Base-by-base conservation (phyloP, 2,888 invertebrate genomes). In the Amiota minor region DNA sequence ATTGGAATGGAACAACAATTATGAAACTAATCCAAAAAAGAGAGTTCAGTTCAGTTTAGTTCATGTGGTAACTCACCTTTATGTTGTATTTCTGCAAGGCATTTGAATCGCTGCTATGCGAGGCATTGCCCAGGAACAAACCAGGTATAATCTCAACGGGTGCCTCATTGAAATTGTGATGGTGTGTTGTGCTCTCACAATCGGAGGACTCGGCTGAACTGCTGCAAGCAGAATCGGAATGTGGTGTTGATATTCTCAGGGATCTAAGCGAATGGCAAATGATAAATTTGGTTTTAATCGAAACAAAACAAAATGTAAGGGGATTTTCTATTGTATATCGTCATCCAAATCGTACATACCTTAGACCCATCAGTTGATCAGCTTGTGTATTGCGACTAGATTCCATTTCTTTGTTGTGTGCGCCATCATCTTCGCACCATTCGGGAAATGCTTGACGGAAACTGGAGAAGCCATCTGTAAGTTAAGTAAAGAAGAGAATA, bases 81-180 rank as follows among this genome's bases (percentile, higher is more conserved):
- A 98, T 98, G 88, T 95, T 95, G 91, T 96, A 96, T 90, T 95
- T 94, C 84, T 96, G 94, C 84, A 98, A 92, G 68, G 96, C 95
- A 82, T 95, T 94, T 81, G 95, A 93, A 89, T 98, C 98, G 89
- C 94, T 95, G 87, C 98, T 97, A 90, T 97, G 98, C 86, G 95
- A 94, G 73, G 97, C 97, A 91, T 98, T 98, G 80, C 98, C 98
- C 77, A 98, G 93, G 91, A 95, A 98, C 75, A 98, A 92, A 89
- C 97, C 95, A 72, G 97, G 97, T 87, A 98, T 92, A 88, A 98
- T 98, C 92, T 98, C 96, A 70, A 98, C 97, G 71, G 98, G 98
- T 90, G 97, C 97, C 85, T 96, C 96, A 87, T 94, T 93, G 83
- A 93, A 91, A 84, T 89, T 90, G 84, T 92, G 92, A 83, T 92